Percentiles rank a stretch among this genome's conserved stretches.
These are phyloP conservation scores for Cantharis rustica DNA, from an alignment of 2,888 invertebrate genomes.

Conservation along the genomic window DNA sequence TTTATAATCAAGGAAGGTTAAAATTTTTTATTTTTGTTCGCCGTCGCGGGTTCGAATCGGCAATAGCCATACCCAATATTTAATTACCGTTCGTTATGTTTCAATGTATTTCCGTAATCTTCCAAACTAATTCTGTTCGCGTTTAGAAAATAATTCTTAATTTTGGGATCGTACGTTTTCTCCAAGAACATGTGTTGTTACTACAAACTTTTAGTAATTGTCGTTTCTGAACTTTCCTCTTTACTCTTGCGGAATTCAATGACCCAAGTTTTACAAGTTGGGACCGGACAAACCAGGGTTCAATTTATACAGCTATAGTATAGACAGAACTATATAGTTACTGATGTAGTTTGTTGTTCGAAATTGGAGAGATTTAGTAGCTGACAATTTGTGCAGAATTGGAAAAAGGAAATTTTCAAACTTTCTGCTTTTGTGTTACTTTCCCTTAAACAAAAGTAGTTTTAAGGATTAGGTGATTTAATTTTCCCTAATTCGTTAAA, in stretches of 20 bases:
- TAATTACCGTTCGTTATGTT: neutral
- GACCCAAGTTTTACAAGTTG: conserved; percentile 43
- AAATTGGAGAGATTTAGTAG: conserved; percentile 22
- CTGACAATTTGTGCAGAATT: conserved; percentile 24
- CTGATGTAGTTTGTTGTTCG: conserved; percentile 38
- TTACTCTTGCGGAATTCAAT: conserved; percentile 43
- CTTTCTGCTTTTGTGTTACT: conserved; percentile 10
- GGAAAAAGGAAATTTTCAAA: conserved; percentile 16
- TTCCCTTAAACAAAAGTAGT: neutral
- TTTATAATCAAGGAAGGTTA: neutral
- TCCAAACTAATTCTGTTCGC: neutral
- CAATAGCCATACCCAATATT: neutral
- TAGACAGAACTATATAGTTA: conserved; percentile 32
- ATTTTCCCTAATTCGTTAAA: neutral
- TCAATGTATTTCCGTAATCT: neutral
- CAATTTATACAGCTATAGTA: conserved; percentile 39
- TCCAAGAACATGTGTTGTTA: conserved; percentile 22
- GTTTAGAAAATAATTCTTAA: neutral
- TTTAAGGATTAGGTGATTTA: neutral
- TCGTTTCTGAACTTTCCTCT: conserved; percentile 41
- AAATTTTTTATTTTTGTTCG: neutral
- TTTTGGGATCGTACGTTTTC: conserved; percentile 12
- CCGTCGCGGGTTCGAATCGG: neutral
- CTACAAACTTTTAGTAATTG: conserved; percentile 28
- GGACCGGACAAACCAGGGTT: conserved; percentile 37